Conservation (phyloP, 2,888 invertebrate species). For the Drosophila flavopinicola region DNA sequence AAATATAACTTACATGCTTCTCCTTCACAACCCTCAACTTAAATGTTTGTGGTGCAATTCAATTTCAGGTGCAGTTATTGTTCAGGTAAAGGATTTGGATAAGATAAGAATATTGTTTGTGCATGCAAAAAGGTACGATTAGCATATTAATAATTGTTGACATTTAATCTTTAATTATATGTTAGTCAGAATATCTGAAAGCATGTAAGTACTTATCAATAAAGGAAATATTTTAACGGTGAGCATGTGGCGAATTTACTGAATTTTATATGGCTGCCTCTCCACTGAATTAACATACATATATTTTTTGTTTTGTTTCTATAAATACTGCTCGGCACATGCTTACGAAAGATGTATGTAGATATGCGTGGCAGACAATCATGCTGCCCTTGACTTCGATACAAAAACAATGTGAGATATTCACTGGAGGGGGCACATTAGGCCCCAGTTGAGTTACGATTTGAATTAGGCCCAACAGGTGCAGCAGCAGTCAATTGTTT, state of each 20-base stretch:
- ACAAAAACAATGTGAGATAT: constrained; percentile 23
- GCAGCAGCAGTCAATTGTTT: constrained; percentile 11
- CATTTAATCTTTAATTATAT: background rate
- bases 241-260: constrained; percentile 16
- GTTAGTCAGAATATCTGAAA: background rate
- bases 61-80: constrained; percentile 48
- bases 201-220: background rate
- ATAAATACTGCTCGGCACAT: constrained; percentile 63
- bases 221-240: background rate
- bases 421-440: constrained; percentile 2
- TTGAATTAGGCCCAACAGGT: constrained; percentile 43
- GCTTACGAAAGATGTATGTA: constrained; percentile 57
- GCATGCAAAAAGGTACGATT: constrained; percentile 59
- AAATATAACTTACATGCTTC: constrained; percentile 62
- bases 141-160: constrained; percentile 10
- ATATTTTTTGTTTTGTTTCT: constrained; percentile 25
- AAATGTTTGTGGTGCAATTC: constrained; percentile 46
- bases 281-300: constrained; percentile 1
- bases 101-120: constrained; percentile 31
- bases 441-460: constrained; percentile 3
- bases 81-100: constrained; percentile 10
- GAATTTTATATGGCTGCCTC: constrained; percentile 13
- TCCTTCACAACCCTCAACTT: constrained; percentile 53
- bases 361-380: constrained; percentile 21
- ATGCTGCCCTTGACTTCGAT: constrained; percentile 58